Percentiles rank a stretch among this genome's conserved stretches.
phyloP scores from a whole-genome alignment of 2,113 vertebrate species.

The Thryonomys swinderianus region DNA sequence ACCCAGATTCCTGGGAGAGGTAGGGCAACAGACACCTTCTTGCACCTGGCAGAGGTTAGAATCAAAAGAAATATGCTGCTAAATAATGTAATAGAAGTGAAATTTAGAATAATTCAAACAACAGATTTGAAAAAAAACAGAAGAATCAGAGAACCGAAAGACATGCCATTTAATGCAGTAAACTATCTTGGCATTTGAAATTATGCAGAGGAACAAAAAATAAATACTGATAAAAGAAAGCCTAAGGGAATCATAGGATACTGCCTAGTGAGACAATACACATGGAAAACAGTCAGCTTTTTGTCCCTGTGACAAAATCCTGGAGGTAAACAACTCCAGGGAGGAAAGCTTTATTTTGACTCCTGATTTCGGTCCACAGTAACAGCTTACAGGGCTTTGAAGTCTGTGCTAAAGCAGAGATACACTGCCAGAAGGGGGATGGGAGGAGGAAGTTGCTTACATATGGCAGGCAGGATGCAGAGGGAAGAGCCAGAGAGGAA shows the following conservation, averaged over 20 bases:
- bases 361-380: not conserved
- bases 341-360: not conserved
- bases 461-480: too few relatives aligned
- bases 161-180: not conserved
- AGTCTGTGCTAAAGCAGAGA: too few relatives aligned
- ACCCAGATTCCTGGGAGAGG: not conserved
- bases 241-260: not conserved
- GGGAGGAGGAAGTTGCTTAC: too few relatives aligned
- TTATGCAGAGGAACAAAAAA: not conserved
- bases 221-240: not conserved
- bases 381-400: not conserved
- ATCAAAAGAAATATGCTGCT: not conserved
- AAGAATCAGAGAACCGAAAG: not conserved
- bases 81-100: not conserved
- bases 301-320: not conserved
- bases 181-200: not conserved
- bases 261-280: not conserved
- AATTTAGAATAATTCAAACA: not conserved
- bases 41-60: not conserved
- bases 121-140: not conserved
- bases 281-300: not conserved
- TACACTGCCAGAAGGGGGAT: too few relatives aligned
- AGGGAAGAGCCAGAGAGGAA: too few relatives aligned
- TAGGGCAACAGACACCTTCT: not conserved
- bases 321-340: not conserved